Percentiles rank a stretch among this genome's conserved stretches.
These are phyloP conservation scores for Iselma pallidipennis DNA, from an alignment of 2,888 invertebrate genomes.

Conservation along the genomic window DNA sequence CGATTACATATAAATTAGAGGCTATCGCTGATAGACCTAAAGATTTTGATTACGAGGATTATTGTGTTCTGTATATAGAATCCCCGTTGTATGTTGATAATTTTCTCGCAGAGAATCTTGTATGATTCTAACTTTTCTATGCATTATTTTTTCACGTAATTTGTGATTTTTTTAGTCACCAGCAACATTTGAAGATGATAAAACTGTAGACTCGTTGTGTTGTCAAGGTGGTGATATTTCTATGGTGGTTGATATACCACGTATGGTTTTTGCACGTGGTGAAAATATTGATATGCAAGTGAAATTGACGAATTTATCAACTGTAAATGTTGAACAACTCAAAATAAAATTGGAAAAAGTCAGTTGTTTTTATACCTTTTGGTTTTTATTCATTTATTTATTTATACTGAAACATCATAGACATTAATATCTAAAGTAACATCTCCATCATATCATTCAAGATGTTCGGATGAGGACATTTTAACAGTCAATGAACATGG, in stretches of 20 bases:
- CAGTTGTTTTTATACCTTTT: too few relatives aligned
- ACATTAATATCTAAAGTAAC: slow-evolving; percentile 27
- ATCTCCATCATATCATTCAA: slow-evolving; percentile 22
- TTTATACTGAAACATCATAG: slow-evolving; percentile 17
- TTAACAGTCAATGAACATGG: slow-evolving; percentile 25
- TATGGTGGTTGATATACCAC: slow-evolving; percentile 69
- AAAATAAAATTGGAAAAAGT: slow-evolving; percentile 71
- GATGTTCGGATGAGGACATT: slow-evolving; percentile 27
- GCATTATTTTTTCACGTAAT: background rate
- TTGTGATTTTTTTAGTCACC: background rate
- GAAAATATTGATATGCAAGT: slow-evolving; percentile 72
- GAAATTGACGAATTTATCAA: slow-evolving; percentile 77
- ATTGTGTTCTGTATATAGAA: slow-evolving; percentile 80
- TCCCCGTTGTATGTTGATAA: slow-evolving; percentile 82
- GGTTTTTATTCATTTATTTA: background rate
- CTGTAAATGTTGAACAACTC: slow-evolving; percentile 66
- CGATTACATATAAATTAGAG: slow-evolving; percentile 78
- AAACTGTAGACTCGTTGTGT: slow-evolving; percentile 79
- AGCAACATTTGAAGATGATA: slow-evolving; percentile 65
- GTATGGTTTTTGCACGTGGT: slow-evolving; percentile 77
- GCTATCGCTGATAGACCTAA: slow-evolving; percentile 79
- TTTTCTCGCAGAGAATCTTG: slow-evolving; percentile 70
- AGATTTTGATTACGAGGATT: slow-evolving; percentile 83
- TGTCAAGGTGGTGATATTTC: slow-evolving; percentile 75
- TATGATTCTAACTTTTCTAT: slow-evolving; percentile 20